phyloP scores from a whole-genome alignment of 1,140 invertebrate genomes.

The Caenorhabditis remanei region DNA sequence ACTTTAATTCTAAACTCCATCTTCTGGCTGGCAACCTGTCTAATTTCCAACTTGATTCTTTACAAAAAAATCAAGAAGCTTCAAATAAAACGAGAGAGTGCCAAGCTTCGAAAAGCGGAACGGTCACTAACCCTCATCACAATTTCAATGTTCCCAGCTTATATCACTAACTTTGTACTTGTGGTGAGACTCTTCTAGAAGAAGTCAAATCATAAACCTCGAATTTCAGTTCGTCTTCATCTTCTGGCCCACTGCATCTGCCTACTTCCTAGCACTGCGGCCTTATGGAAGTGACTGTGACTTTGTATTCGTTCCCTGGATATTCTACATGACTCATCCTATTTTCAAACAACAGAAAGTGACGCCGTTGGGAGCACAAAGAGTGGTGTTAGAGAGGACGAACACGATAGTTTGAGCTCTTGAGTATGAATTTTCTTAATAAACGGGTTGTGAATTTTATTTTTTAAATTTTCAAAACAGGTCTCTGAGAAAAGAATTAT shows the following conservation, averaged over 20 bases:
- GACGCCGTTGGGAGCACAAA: too few relatives aligned
- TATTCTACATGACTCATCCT: slow-evolving; percentile 19
- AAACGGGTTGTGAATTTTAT: too few relatives aligned
- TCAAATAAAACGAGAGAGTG: background rate
- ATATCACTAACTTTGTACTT: background rate
- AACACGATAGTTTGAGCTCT: too few relatives aligned
- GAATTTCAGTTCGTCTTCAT: background rate
- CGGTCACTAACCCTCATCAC: background rate
- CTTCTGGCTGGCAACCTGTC: background rate
- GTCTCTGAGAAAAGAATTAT: too few relatives aligned
- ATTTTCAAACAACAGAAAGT: background rate
- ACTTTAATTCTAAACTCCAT: background rate
- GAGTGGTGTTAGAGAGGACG: too few relatives aligned
- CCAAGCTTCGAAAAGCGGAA: background rate
- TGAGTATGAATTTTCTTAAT: too few relatives aligned
- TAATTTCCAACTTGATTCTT: background rate
- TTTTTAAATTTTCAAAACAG: too few relatives aligned
- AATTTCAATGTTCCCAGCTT: background rate
- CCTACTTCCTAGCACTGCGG: background rate
- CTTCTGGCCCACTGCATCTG: background rate
- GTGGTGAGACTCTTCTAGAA: background rate
- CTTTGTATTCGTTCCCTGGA: slow-evolving; percentile 5
- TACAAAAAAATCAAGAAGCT: background rate
- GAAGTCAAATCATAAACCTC: background rate
- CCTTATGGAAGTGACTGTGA: slow-evolving; percentile 26